phyloP scores from a whole-genome alignment of 1,140 invertebrate species.

The Coelopa frigida region DNA sequence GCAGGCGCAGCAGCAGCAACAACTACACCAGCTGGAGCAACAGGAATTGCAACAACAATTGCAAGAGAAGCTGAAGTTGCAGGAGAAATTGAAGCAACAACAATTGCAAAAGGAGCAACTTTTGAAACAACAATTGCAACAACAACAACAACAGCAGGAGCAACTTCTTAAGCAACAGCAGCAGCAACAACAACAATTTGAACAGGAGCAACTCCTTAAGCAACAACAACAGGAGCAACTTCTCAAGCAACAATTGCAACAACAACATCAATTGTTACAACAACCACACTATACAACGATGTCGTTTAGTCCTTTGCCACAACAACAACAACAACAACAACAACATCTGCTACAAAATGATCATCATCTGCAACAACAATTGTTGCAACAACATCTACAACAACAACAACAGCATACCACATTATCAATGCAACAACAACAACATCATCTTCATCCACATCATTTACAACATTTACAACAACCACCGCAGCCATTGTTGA shows the following conservation, averaged over 20 bases:
- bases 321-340: background rate
- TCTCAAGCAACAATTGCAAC: constrained; percentile 5
- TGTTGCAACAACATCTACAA: background rate
- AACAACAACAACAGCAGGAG: constrained; percentile 2
- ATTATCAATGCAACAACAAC: background rate
- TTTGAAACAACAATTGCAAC: background rate
- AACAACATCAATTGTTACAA: background rate
- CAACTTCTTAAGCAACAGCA: background rate
- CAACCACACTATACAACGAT: background rate
- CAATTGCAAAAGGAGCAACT: background rate
- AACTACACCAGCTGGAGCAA: constrained; percentile 1
- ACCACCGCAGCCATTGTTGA: background rate
- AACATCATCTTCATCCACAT: no score
- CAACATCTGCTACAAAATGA: no score
- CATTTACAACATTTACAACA: background rate
- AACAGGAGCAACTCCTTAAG: background rate
- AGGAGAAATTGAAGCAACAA: constrained; percentile 1
- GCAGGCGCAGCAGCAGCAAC: background rate
- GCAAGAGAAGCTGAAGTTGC: background rate
- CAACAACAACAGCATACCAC: background rate
- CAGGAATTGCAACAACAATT: constrained; percentile 1
- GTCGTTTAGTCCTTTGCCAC: background rate
- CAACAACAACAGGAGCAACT: constrained; percentile 1
- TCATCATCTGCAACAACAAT: no score
- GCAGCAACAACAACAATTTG: background rate